Base-by-base conservation (phyloP, 64 coral and sea anemone genomes). In the Montipora sp. region DNA sequence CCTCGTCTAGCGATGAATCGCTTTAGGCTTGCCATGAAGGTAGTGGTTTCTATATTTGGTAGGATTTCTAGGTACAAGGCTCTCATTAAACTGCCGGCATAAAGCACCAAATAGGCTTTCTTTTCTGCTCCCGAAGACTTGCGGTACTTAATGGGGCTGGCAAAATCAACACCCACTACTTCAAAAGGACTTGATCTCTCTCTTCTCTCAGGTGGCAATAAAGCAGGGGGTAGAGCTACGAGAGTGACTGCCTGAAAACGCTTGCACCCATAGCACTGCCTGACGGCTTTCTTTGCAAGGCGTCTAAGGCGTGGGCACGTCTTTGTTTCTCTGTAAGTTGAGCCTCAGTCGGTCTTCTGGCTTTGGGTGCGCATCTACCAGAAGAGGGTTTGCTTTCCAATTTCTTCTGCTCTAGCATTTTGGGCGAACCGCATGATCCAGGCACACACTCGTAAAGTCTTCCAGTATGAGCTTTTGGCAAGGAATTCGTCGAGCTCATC, bases 351-450 rank as follows among this genome's bases (percentile, higher is more conserved):
- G 43, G 36, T 91, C 79, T 21, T 71, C 65, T 90, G 80, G 10
- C 18, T 18, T 53, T 95, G 93, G 19, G 69, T 63, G 80, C 61
- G 48, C 48, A 75, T 74, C 46, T 81, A 46, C 89, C 89, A 95
- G 58, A 88, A 71, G 15, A 36, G 24, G 22, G 47, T 84, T 58
- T 90, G 75, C 51, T 12, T 57, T 70, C 91, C 53, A 58, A 92
- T 91, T 43, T 94, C 88, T 79, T 90, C 81, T 69, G 87, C 84
- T 60, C 78, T 59, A 46, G 86, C 49, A 48, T 94, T 94, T 61
- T 83, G 61, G 18, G 51, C 0, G 48, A 91, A 91, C 70, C 67
- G 23, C 19, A 51, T 22, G 46, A 91, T 82, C 69, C 78, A 83
- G 12, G 46, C 61, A 49, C 63, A 83, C 11, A 83, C 69, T 11